These are phyloP conservation scores for Paraescarpia echinospica DNA, from an alignment of 1,140 invertebrate genomes.

Conservation along the genomic window DNA sequence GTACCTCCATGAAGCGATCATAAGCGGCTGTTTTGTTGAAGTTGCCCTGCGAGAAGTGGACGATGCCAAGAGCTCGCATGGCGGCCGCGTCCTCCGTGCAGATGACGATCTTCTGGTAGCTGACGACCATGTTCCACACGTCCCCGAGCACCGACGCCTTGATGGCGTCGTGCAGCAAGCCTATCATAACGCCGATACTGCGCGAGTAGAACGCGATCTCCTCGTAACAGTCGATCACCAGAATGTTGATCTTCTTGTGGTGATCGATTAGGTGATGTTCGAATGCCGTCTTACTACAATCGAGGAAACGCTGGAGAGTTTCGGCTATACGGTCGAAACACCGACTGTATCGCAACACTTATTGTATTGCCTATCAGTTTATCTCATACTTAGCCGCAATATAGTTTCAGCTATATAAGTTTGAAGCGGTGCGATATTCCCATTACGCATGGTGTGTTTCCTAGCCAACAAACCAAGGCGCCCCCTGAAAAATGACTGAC, in stretches of 20 bases:
- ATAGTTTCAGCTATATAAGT: no score
- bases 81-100: not conserved
- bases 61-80: not conserved
- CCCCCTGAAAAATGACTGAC: no score
- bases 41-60: not conserved
- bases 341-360: no score
- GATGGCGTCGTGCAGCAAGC: slow-evolving; percentile 7
- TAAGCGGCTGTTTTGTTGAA: not conserved
- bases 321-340: no score
- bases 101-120: slow-evolving; percentile 11
- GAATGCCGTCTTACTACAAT: not conserved
- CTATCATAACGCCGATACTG: not conserved
- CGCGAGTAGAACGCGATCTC: slow-evolving; percentile 2
- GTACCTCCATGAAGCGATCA: not conserved
- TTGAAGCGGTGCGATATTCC: no score
- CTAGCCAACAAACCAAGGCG: no score
- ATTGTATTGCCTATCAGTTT: no score
- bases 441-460: no score
- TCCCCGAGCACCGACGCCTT: not conserved
- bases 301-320: not conserved
- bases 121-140: slow-evolving; percentile 5
- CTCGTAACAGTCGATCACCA: not conserved
- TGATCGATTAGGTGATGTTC: not conserved
- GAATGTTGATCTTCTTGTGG: not conserved
- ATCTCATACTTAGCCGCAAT: no score